These are phyloP conservation scores for Drosophila sp. DNA, from an alignment of 1,140 invertebrate genomes.

Conservation along the genomic window DNA sequence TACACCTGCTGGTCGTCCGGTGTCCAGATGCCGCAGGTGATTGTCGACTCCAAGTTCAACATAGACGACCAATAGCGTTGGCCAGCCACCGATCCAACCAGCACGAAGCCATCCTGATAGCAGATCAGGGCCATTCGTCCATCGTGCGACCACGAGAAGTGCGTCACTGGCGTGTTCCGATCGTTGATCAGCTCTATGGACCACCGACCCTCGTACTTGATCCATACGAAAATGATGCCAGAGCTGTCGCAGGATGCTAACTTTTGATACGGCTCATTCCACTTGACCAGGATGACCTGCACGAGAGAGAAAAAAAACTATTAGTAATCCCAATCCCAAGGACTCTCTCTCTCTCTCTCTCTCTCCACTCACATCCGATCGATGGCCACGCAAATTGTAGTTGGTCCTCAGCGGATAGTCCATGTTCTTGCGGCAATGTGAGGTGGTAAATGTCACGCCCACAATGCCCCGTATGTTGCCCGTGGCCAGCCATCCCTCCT, in stretches of 20 bases:
- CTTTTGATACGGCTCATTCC: conserved; percentile 99
- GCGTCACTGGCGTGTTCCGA: conserved; percentile 96
- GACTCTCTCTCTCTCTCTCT: no score
- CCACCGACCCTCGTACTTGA: conserved; percentile 99
- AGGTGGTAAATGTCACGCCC: conserved; percentile 97
- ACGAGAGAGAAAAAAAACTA: conserved; percentile 46
- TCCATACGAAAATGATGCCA: conserved; percentile 99
- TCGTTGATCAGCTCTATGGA: conserved; percentile 99
- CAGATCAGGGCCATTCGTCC: conserved; percentile 99
- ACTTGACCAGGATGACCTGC: conserved; percentile 97
- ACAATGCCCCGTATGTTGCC: conserved; percentile 97
- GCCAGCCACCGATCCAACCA: conserved; percentile 97
- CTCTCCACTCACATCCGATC: conserved; percentile 91
- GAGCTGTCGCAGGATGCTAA: conserved; percentile 98
- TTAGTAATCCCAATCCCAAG: background rate
- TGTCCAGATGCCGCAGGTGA: conserved; percentile 98
- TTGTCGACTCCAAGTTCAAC: conserved; percentile 95
- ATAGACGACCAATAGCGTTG: conserved; percentile 99
- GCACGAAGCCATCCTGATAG: conserved; percentile 98
- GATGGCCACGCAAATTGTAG: conserved; percentile 98
- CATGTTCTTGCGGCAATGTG: conserved; percentile 92
- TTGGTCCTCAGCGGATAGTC: conserved; percentile 96
- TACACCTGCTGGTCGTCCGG: conserved; percentile 98
- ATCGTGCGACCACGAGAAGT: conserved; percentile 99
- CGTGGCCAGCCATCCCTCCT: conserved; percentile 98